Evolutionary conservation across 2,113 vertebrate genomes (phyloP).

Genomic region (Tor tambroides): DNA sequence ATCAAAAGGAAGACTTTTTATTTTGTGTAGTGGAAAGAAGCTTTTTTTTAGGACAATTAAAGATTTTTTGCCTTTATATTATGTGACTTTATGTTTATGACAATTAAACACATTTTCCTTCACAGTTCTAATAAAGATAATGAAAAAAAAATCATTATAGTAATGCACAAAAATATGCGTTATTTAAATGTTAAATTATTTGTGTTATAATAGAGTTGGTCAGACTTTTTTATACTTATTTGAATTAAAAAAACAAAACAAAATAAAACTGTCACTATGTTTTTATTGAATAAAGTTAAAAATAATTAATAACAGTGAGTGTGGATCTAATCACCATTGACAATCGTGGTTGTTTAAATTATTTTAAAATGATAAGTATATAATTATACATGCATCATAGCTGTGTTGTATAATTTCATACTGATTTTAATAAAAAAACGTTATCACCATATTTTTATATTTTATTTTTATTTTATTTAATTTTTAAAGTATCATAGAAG

Average conservation of each 20-base stretch:
- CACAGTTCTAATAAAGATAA: background rate
- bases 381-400: no score
- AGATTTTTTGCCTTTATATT: background rate
- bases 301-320: background rate
- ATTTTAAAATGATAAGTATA: background rate
- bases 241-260: no score
- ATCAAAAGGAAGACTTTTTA: background rate
- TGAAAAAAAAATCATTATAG: background rate
- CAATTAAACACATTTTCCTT: background rate
- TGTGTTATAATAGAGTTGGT: background rate
- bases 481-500: no score
- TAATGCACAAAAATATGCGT: background rate
- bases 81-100: background rate
- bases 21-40: background rate
- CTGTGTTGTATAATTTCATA: no score
- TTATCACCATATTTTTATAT: background rate
- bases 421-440: background rate
- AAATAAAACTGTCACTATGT: no score
- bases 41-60: background rate
- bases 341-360: background rate
- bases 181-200: background rate
- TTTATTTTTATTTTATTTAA: no score
- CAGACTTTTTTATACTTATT: background rate
- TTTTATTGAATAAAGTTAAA: background rate
- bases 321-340: background rate